Evolutionary conservation across 2,113 vertebrate genomes (phyloP).

Genomic region (Podarcis muralis): DNA sequence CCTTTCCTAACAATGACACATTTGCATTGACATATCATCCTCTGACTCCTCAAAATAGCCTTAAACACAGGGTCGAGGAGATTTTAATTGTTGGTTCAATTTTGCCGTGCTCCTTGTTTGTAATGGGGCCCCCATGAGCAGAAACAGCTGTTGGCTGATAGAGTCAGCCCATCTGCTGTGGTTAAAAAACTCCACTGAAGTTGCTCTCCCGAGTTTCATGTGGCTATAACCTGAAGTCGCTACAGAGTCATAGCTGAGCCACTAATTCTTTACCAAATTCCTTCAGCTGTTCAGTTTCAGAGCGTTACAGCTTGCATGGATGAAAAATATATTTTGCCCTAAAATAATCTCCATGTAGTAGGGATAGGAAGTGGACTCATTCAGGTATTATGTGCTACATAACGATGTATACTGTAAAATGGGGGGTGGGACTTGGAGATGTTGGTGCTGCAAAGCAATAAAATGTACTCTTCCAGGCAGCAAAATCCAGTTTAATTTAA

Average conservation of each 20-base stretch:
- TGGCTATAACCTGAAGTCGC: background rate
- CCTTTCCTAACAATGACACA: conserved; percentile 24
- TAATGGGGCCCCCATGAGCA: background rate
- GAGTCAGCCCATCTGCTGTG: conserved; percentile 20
- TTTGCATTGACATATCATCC: conserved; percentile 21
- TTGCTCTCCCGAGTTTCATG: conserved; percentile 9
- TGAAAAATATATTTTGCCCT: background rate
- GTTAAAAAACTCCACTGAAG: background rate
- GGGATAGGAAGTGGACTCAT: background rate
- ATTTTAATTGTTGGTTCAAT: conserved; percentile 38
- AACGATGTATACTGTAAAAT: background rate
- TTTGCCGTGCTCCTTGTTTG: conserved; percentile 7
- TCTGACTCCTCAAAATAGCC: conserved; percentile 36
- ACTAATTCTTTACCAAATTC: background rate
- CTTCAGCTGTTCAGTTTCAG: background rate
- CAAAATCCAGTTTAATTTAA: background rate
- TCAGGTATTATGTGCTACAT: background rate
- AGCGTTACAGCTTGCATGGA: background rate
- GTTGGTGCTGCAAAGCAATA: background rate
- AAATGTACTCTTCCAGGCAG: background rate
- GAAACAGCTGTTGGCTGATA: conserved; percentile 19
- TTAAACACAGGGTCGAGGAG: conserved; percentile 23
- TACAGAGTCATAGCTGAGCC: background rate
- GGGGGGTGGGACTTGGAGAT: background rate
- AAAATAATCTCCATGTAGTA: background rate